A percentile compares a stretch with the other conserved stretches of the same genome.
phyloP scores from a whole-genome alignment of 2,888 invertebrate genomes.

The Mantis religiosa region DNA sequence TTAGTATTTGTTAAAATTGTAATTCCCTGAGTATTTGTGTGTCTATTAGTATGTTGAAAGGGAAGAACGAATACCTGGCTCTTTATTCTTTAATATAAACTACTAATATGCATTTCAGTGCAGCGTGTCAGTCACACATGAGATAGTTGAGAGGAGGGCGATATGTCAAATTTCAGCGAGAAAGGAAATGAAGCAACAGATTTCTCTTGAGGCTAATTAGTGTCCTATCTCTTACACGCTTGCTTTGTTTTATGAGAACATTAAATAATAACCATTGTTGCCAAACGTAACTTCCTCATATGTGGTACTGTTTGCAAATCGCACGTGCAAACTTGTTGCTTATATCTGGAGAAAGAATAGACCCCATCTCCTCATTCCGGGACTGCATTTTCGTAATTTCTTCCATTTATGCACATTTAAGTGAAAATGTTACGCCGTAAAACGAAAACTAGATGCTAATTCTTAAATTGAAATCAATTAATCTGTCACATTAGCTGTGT shows the following conservation, averaged over 20 bases:
- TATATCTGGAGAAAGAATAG: not conserved
- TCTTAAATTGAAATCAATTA: too few relatives aligned
- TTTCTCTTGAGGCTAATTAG: not conserved
- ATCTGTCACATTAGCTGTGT: too few relatives aligned
- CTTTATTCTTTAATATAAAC: too few relatives aligned
- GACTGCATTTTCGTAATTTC: not conserved
- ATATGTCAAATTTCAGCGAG: too few relatives aligned
- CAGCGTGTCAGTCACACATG: too few relatives aligned
- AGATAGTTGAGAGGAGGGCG: not conserved
- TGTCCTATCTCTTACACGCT: not conserved
- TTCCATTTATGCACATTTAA: not conserved
- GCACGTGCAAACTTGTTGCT: too few relatives aligned
- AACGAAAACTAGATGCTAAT: too few relatives aligned
- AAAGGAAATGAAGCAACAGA: not conserved
- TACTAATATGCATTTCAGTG: too few relatives aligned
- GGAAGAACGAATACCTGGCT: too few relatives aligned
- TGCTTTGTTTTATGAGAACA: not conserved
- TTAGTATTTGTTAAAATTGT: too few relatives aligned
- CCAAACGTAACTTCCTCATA: not conserved
- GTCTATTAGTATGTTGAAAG: too few relatives aligned
- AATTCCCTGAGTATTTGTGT: too few relatives aligned
- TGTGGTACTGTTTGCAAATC: not conserved
- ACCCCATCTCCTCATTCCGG: not conserved
- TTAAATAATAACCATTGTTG: not conserved
- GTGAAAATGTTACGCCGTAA: not conserved